phyloP scores from a whole-genome alignment of 2,888 invertebrate species.

The Cheilosia impressa region DNA sequence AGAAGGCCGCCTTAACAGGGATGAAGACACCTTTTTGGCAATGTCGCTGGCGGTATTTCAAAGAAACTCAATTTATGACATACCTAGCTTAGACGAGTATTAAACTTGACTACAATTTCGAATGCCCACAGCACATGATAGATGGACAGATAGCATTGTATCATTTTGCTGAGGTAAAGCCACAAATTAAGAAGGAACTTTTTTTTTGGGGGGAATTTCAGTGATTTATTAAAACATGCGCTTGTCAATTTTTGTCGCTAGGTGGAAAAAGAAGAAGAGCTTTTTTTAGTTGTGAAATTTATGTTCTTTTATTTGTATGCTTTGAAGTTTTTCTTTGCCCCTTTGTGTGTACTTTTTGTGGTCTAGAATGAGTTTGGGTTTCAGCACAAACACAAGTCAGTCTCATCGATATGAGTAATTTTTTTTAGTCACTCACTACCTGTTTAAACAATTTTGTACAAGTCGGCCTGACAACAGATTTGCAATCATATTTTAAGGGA shows the following conservation, averaged over 20 bases:
- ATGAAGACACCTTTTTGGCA: too few species aligned
- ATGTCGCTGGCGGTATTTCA: conserved; percentile 9
- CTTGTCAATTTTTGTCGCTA: conserved; percentile 9
- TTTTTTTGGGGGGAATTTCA: not conserved
- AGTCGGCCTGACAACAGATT: too few species aligned
- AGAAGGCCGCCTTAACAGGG: too few species aligned
- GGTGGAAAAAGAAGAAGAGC: not conserved
- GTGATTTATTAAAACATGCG: conserved; percentile 14
- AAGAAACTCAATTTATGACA: conserved; percentile 29
- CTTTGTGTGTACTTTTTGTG: too few species aligned
- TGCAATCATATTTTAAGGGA: too few species aligned
- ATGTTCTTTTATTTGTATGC: not conserved
- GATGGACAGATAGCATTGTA: conserved; percentile 12
- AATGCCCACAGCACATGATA: conserved; percentile 7
- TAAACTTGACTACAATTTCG: conserved; percentile 8
- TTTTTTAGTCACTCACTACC: too few species aligned
- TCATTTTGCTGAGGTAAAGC: conserved; percentile 4
- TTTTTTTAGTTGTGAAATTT: conserved; percentile 24
- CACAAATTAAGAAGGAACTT: conserved; percentile 6
- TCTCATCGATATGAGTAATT: too few species aligned
- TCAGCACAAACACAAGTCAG: too few species aligned
- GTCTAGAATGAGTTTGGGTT: too few species aligned
- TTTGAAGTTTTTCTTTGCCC: too few species aligned
- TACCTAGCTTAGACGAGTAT: conserved; percentile 28
- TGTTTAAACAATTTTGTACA: too few species aligned